These are phyloP conservation scores for Lithobates pipiens DNA, from an alignment of 2,797 vertebrate genomes.

Conservation along the genomic window DNA sequence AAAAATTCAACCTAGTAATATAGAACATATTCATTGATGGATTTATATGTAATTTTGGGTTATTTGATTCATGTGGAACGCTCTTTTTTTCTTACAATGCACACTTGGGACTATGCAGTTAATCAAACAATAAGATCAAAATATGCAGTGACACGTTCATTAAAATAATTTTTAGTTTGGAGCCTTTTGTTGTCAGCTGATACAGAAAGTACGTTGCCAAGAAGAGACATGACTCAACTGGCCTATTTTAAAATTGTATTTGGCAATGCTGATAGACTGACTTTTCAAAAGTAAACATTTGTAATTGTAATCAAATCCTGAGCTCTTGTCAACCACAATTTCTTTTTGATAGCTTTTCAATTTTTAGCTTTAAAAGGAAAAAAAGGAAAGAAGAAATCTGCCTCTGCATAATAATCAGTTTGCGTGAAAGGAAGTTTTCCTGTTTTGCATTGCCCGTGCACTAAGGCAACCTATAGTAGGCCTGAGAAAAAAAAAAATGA, in stretches of 20 bases:
- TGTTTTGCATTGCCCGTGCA: conserved; percentile 88
- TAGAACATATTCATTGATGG: background rate
- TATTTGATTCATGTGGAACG: no score
- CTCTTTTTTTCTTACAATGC: background rate
- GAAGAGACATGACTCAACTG: background rate
- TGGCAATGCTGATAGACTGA: background rate
- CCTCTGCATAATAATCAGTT: conserved; percentile 92
- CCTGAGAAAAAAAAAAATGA: conserved; percentile 66
- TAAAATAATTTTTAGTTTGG: background rate
- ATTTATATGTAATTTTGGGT: background rate
- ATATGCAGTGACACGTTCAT: background rate
- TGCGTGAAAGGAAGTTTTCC: conserved; percentile 84
- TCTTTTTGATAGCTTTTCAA: conserved; percentile 71
- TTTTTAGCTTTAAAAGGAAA: conserved; percentile 68
- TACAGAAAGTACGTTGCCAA: background rate
- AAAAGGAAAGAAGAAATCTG: conserved; percentile 66
- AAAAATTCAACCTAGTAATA: background rate
- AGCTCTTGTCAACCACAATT: conserved; percentile 66
- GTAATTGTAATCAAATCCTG: conserved; percentile 70
- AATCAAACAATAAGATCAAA: background rate
- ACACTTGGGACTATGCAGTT: background rate
- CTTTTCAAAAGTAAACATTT: conserved; percentile 71
- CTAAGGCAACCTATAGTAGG: conserved; percentile 80
- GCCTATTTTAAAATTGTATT: background rate
- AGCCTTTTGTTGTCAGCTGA: background rate